These are phyloP conservation scores for Brachionus paranguensis DNA, from an alignment of 1,140 invertebrate genomes.

Conservation along the genomic window DNA sequence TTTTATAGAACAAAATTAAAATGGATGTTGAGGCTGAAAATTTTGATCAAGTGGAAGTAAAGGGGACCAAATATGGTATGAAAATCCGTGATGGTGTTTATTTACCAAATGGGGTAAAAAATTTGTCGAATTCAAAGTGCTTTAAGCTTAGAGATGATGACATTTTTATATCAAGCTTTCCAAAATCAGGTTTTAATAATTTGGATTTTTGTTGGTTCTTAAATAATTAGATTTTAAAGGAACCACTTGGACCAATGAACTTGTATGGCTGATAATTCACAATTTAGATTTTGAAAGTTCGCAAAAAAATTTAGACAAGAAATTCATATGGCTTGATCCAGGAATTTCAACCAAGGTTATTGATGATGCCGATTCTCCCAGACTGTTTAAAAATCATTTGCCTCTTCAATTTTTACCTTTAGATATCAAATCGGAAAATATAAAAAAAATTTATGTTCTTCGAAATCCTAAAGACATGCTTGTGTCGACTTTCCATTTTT, in stretches of 20 bases:
- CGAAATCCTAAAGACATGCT: neutral
- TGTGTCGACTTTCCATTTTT: neutral
- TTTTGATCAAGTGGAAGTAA: neutral
- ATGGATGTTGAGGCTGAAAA: neutral
- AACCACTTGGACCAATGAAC: neutral
- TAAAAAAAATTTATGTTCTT: neutral
- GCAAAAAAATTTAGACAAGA: neutral
- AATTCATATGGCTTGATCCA: neutral
- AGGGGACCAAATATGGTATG: neutral
- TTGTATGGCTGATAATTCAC: neutral
- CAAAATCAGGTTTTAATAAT: neutral
- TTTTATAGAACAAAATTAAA: neutral
- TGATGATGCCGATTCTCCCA: neutral
- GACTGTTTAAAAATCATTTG: neutral
- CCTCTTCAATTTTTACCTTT: neutral
- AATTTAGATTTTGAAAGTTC: neutral
- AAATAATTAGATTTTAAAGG: neutral
- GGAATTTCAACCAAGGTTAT: neutral
- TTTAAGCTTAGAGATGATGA: neutral
- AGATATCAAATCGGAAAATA: neutral
- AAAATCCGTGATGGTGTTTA: neutral
- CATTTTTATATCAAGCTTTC: neutral
- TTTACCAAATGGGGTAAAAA: neutral
- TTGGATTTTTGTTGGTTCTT: neutral
- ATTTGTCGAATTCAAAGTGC: neutral